A percentile compares a stretch with the other conserved stretches of the same genome.
phyloP scores from a whole-genome alignment of 2,797 vertebrate species.

The Kryptolebias ocellatus region DNA sequence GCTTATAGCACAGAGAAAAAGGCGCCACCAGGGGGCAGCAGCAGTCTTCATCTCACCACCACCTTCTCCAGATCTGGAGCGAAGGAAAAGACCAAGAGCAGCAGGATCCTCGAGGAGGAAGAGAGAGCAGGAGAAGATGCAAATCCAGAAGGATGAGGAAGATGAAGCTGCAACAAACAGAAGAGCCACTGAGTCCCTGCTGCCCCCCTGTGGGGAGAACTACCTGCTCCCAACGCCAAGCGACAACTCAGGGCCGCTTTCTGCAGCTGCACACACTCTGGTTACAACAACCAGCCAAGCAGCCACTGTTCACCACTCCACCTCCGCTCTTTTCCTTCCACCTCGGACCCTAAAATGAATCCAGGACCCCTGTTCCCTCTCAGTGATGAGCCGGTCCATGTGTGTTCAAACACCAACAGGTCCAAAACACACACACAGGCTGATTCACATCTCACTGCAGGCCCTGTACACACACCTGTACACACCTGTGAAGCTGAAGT shows the following conservation, averaged over 20 bases:
- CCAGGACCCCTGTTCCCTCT: constrained; percentile 17
- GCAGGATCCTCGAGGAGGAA: constrained; percentile 44
- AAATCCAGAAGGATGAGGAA: constrained; percentile 36
- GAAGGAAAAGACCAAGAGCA: constrained; percentile 62
- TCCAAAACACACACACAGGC: constrained; percentile 50
- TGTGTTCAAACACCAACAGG: constrained; percentile 41
- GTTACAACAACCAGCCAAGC: constrained; percentile 42
- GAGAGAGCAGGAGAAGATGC: constrained; percentile 57
- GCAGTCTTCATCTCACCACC: constrained; percentile 81
- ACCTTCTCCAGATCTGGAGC: constrained; percentile 75
- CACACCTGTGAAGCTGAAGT: constrained; percentile 40
- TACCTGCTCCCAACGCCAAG: constrained; percentile 64
- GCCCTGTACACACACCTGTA: constrained; percentile 1
- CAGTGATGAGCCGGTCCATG: constrained; percentile 46
- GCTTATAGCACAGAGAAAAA: constrained; percentile 71
- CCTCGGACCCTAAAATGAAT: constrained; percentile 21
- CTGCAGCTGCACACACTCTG: constrained; percentile 74
- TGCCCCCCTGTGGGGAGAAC: constrained; percentile 78
- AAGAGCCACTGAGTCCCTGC: constrained; percentile 81
- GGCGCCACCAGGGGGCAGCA: constrained; percentile 87
- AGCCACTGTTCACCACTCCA: constrained; percentile 46
- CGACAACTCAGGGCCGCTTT: constrained; percentile 83
- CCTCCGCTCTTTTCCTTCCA: constrained; percentile 11
- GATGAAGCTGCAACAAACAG: constrained; percentile 59
- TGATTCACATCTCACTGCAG: constrained; percentile 41